phyloP scores from a whole-genome alignment of 1,140 invertebrate species.

The Galendromus occidentalis region DNA sequence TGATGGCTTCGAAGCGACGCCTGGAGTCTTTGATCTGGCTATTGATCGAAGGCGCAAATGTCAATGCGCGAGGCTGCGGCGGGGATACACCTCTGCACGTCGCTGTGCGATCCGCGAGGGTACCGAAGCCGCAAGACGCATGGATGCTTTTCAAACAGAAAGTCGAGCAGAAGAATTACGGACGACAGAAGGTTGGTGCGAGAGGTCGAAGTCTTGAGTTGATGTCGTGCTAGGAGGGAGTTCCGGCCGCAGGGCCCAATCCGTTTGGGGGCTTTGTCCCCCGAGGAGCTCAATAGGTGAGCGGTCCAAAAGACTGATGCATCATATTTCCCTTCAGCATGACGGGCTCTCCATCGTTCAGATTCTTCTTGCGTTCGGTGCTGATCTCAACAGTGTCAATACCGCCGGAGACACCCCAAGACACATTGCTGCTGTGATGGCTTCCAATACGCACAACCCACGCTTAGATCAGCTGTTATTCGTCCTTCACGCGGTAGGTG shows the following conservation, averaged over 20 bases:
- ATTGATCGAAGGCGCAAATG: not conserved
- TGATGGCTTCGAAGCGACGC: not conserved
- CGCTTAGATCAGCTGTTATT: not conserved
- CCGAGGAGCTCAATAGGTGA: too few species aligned
- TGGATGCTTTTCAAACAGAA: conserved; percentile 10
- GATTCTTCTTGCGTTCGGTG: not conserved
- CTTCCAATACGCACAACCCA: not conserved
- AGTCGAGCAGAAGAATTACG: not conserved
- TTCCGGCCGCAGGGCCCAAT: too few species aligned
- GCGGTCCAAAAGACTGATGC: too few species aligned
- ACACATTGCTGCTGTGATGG: conserved; percentile 1
- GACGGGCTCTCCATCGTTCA: not conserved
- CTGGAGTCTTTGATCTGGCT: conserved; percentile 3
- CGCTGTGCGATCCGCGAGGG: not conserved
- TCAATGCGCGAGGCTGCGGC: not conserved
- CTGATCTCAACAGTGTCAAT: not conserved
- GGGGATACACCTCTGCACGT: not conserved
- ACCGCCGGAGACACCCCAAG: not conserved
- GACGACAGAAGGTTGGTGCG: too few species aligned
- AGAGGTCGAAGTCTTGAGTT: too few species aligned
- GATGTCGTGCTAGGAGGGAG: too few species aligned
- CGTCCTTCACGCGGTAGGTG: not conserved
- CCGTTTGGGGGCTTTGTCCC: too few species aligned
- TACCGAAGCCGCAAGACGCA: not conserved
- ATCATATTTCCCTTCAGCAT: not conserved